Conservation (phyloP, 2,888 invertebrate genomes). For the Lepas anatifera region DNA sequence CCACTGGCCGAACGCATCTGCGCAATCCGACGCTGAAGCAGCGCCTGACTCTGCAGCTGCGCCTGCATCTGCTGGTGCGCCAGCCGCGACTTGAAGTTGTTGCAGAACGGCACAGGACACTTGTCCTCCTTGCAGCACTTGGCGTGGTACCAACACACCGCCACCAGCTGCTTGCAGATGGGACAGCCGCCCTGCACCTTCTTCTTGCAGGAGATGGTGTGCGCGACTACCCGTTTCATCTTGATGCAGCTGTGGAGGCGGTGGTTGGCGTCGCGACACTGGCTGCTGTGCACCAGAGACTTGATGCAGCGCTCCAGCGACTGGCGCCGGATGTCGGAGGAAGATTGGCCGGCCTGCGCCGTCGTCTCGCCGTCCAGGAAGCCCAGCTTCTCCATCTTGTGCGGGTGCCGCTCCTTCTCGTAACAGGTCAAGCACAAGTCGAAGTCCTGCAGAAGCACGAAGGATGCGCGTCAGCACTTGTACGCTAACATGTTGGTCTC, state of each 20-base stretch:
- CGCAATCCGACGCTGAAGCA: slow-evolving; percentile 53
- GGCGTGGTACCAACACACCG: slow-evolving; percentile 96
- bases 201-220: slow-evolving; percentile 91
- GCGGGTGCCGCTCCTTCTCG: slow-evolving; percentile 86
- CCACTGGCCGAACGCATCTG: slow-evolving; percentile 33
- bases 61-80: slow-evolving; percentile 95
- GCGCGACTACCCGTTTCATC: slow-evolving; percentile 98
- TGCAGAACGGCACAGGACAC: slow-evolving; percentile 97
- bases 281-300: slow-evolving; percentile 91
- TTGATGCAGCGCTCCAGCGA: slow-evolving; percentile 89
- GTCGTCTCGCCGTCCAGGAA: slow-evolving; percentile 57
- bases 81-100: slow-evolving; percentile 93
- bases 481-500: too few relatives aligned
- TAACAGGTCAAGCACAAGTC: slow-evolving; percentile 93
- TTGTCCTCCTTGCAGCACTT: slow-evolving; percentile 92
- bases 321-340: slow-evolving; percentile 60
- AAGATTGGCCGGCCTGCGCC: slow-evolving; percentile 27
- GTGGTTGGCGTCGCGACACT: slow-evolving; percentile 97
- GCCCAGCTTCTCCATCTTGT: slow-evolving; percentile 95
- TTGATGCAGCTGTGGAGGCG: slow-evolving; percentile 93
- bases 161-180: slow-evolving; percentile 97
- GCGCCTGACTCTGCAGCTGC: slow-evolving; percentile 85
- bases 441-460: slow-evolving; percentile 88
- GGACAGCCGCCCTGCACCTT: slow-evolving; percentile 95
- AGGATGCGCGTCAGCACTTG: too few relatives aligned